A percentile compares a stretch with the other conserved stretches of the same genome.
These are phyloP conservation scores for Elysia chlorotica DNA, from an alignment of 1,140 invertebrate genomes.

Conservation along the genomic window DNA sequence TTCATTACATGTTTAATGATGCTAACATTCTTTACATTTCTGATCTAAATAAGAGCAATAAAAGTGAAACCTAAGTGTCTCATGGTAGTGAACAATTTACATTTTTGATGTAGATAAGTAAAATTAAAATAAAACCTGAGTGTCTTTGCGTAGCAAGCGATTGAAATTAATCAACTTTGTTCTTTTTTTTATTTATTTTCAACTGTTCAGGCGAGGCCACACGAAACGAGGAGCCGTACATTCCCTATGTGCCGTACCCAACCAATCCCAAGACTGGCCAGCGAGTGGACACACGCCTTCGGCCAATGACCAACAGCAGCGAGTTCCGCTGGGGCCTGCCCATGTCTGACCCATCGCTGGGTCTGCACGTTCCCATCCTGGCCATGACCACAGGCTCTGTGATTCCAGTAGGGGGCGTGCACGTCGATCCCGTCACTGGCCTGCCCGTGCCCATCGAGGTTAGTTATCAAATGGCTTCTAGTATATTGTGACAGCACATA, in stretches of 20 bases:
- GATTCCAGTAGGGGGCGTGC: constrained; percentile 53
- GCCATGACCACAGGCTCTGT: constrained; percentile 53
- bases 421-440: constrained; percentile 53
- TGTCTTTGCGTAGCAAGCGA: too few relatives aligned
- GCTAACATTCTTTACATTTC: too few relatives aligned
- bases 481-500: too few relatives aligned
- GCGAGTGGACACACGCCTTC: constrained; percentile 44
- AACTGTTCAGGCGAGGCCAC: constrained; percentile 53
- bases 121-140: too few relatives aligned
- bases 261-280: constrained; percentile 34
- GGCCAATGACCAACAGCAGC: constrained; percentile 42
- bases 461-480: too few relatives aligned
- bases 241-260: constrained; percentile 55
- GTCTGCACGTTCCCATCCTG: constrained; percentile 55
- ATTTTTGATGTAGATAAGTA: too few relatives aligned
- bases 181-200: too few relatives aligned
- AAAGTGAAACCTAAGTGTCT: too few relatives aligned
- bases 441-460: constrained; percentile 51
- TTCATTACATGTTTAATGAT: too few relatives aligned
- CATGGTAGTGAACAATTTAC: too few relatives aligned
- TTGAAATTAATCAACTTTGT: too few relatives aligned
- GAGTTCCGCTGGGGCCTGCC: constrained; percentile 50
- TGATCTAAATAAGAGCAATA: too few relatives aligned
- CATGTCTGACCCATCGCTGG: constrained; percentile 50
- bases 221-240: constrained; percentile 44